Base-by-base conservation (phyloP, 2,113 vertebrate species). In the Perca flavescens region DNA sequence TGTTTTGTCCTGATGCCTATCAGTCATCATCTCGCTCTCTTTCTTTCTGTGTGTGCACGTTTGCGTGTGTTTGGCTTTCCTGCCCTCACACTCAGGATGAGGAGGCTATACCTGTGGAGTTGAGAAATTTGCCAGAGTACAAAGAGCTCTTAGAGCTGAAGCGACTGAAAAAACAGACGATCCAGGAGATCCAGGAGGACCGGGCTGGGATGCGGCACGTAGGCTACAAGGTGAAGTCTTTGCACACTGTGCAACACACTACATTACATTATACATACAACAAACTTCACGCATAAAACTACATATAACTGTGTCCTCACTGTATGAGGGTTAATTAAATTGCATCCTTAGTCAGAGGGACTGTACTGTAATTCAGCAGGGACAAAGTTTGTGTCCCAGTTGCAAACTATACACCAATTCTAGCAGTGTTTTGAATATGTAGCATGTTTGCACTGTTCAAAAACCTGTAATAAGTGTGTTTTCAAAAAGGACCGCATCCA, bases 111-210 rank as follows among this genome's bases (percentile, higher is more conserved):
- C 98, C 98, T 79, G n/a, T 95, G 68, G 95, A 96, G 63, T 95
- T 94, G 72, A 95, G 97, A 72, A 95, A 95, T 86, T 90, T 98
- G 76, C 97, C 97, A 0, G 98, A 99, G 92, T 99, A 99, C 95
- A 98, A 98, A 94, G 97, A 99, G 91, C 95, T 99, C 73, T 92
- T 98, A 91, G 95, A 98, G 86, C 95, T 99, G 86, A 99, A 99
- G 94, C 96, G 97, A 66, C 83, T 99, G 87, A 99, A 97, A 93
- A 99, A 97, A 83, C 96, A 96, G 89, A 97, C 97, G 61, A 94
- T 99, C 47, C 97, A 96, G 80, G 96, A 98, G 87, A 96, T 99
- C 91, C 97, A 97, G 68, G 96, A 96, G 47, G 97, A 98, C 86
- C 96, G 96, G 89, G 91, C 93, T 3, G 95, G 96, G 87, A 93